These are phyloP conservation scores for Sanderia malayensis DNA, from an alignment of 30 jellyfish, hydroid and myxozoan species.

Conservation along the genomic window DNA sequence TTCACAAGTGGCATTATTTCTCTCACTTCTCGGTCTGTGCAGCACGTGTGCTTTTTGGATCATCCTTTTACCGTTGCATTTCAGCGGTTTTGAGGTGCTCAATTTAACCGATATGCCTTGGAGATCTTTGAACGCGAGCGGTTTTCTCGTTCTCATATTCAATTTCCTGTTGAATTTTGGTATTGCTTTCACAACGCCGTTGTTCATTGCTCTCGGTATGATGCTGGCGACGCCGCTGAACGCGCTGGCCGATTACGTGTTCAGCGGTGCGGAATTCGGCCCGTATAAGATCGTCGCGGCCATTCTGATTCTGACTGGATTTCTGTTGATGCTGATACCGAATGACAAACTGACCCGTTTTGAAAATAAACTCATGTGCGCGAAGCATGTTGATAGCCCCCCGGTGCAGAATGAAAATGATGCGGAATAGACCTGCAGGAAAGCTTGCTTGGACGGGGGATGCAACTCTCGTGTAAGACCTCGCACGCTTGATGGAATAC, in stretches of 20 bases:
- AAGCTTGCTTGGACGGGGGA: no score
- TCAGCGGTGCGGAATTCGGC: slow-evolving; percentile 66
- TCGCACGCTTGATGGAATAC: no score
- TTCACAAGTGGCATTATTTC: slow-evolving; percentile 89
- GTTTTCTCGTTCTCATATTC: slow-evolving; percentile 60
- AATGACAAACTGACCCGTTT: slow-evolving; percentile 42
- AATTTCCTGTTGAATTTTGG: slow-evolving; percentile 86
- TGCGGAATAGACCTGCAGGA: no score
- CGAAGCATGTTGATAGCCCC: slow-evolving; percentile 4
- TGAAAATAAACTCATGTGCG: slow-evolving; percentile 54
- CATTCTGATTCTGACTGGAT: slow-evolving; percentile 72
- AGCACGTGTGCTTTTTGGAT: slow-evolving; percentile 63
- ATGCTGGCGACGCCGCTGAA: slow-evolving; percentile 86
- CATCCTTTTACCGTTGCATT: slow-evolving; percentile 56
- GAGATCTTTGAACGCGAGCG: slow-evolving; percentile 35
- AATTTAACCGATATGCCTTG: background rate
- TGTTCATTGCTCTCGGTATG: slow-evolving; percentile 85
- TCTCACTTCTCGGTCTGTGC: slow-evolving; percentile 69
- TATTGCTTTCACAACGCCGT: slow-evolving; percentile 84
- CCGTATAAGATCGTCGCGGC: slow-evolving; percentile 57
- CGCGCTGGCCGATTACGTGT: slow-evolving; percentile 72
- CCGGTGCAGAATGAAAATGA: slow-evolving; percentile 4
- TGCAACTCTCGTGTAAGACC: no score
- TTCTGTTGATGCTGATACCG: slow-evolving; percentile 79
- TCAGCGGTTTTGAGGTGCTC: background rate